These are phyloP conservation scores for Anarhynchus alexandrinus DNA, from an alignment of 2,113 vertebrate species.

Conservation along the genomic window DNA sequence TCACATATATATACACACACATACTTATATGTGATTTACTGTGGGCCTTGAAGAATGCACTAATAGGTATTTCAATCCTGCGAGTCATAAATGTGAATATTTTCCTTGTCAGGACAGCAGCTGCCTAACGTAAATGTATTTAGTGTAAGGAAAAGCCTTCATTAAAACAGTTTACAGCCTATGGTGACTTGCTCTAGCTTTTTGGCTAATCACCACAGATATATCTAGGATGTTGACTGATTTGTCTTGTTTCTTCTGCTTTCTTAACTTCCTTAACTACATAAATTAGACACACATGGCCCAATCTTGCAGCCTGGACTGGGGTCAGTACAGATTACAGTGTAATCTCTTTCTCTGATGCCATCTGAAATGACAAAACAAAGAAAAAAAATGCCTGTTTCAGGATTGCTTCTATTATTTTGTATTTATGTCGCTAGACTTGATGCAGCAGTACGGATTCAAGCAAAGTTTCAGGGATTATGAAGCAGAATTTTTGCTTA, in stretches of 20 bases:
- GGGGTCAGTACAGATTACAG: not conserved
- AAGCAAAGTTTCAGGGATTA: constrained; percentile 31
- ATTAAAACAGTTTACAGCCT: not conserved
- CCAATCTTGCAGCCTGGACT: not conserved
- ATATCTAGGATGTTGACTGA: not conserved
- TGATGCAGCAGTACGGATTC: not conserved
- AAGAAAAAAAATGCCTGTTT: not conserved
- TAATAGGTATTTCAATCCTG: not conserved
- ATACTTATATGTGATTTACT: not conserved
- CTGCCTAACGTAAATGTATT: not conserved
- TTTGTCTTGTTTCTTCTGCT: constrained; percentile 1
- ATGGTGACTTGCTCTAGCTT: not conserved
- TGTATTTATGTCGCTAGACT: not conserved
- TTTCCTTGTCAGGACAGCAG: constrained; percentile 1
- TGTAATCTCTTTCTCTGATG: not conserved
- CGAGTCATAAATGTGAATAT: not conserved
- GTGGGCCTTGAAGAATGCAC: not conserved
- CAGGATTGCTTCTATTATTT: not conserved
- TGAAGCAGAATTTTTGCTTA: not conserved
- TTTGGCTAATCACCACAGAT: not conserved
- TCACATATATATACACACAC: accelerated
- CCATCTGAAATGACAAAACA: not conserved
- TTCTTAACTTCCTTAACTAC: not conserved
- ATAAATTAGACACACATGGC: not conserved
- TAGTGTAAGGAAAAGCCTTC: not conserved